Evolutionary conservation across 2,797 vertebrate species (phyloP).

Genomic region (Enteromius treurensis): DNA sequence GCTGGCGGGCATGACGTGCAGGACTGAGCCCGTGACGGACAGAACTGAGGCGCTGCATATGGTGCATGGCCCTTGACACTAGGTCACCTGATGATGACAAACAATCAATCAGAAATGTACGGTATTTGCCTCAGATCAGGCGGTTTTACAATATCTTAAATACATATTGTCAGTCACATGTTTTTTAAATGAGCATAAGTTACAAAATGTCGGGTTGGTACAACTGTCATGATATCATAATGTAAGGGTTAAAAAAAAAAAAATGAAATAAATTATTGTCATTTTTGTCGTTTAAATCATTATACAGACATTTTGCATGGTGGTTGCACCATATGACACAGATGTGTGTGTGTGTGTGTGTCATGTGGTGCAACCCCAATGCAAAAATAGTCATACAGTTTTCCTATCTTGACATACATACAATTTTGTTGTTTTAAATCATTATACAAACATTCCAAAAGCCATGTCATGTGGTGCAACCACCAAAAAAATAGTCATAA

Average conservation of each 20-base stretch:
- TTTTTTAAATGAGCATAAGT: not conserved
- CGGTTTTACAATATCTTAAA: not conserved
- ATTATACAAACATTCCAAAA: not conserved
- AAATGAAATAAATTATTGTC: not conserved
- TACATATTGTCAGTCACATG: not conserved
- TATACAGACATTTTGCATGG: not conserved
- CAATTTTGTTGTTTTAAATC: not conserved
- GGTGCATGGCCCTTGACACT: constrained; percentile 97
- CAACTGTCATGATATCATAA: not conserved
- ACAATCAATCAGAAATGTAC: not conserved
- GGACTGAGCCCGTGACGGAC: constrained; percentile 88
- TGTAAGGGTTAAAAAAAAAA: not conserved
- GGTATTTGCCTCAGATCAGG: not conserved
- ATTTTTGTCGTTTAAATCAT: not conserved
- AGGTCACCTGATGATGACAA: constrained; percentile 83
- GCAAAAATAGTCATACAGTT: too few species aligned
- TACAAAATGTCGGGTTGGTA: not conserved
- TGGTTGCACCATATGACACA: too few species aligned
- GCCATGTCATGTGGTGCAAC: not conserved
- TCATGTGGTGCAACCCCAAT: too few species aligned
- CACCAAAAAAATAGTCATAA: not conserved
- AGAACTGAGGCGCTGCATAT: constrained; percentile 92
- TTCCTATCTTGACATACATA: too few species aligned
- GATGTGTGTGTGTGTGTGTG: too few species aligned
- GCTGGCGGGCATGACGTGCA: constrained; percentile 86